Evolutionary conservation across 1,140 invertebrate species (phyloP), one percentile per base, ranked within the genome.

Genomic region (Drosophila hydei): DNA sequence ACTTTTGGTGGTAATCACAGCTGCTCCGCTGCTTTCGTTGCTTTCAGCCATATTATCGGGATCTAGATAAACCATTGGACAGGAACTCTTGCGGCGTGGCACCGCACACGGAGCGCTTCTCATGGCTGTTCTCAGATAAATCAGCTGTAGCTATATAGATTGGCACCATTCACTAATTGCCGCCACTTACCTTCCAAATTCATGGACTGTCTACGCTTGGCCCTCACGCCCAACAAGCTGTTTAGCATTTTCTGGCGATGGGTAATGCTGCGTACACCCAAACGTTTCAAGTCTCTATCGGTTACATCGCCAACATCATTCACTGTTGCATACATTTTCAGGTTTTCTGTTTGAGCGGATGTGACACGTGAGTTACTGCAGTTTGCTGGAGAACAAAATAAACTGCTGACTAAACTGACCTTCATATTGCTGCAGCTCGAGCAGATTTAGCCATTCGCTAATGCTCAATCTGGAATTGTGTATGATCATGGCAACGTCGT

Each of bases 181-280:
- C 9, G 43, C 1, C 36, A 0, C 48, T 72, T 52, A 78, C 89
- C 89, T 65, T 91, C 89, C 12, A 91, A 56, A 50, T 88, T 91
- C 81, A 89, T 80, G 11, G 85, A 89, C 21, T 90, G 89, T 1
- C 89, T 47, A 0, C 84, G 79, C 52, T 95, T 95, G 5, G 93
- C 93, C 43, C 93, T 92, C 1, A 95, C 91, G 4, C 93, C 92
- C 2, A 94, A 91, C n/a, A 95, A 89, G 85, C 94, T 95, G 38
- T 94, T 93, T 11, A 94, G 92, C 45, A 95, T 93, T 69, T 93
- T 92, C 5, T 94, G 94, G 36, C 94, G 90, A 84, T 95, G 94
- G 9, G 93, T 93, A 0, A 93, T 92, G 78, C 93, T 94, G 47
- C 93, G 94, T 9, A 95, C 92, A 0, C 95, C 95, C 33, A 94